Conservation (phyloP, 2,797 vertebrate genomes). For the Acanthiza pusilla region DNA sequence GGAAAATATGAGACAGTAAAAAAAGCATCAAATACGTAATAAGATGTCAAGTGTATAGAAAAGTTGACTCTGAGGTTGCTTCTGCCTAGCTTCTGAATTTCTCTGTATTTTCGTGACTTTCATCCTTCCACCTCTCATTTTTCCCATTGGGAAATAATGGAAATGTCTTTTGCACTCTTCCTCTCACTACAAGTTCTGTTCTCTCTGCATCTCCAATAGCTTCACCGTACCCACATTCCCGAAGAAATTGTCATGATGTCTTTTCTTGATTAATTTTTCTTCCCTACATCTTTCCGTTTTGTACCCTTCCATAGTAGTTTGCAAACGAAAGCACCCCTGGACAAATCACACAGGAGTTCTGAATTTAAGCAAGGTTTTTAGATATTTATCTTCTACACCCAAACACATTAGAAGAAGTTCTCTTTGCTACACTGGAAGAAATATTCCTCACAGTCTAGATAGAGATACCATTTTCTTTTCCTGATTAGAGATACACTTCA, state of each 20-base stretch:
- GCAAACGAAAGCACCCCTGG: neutral
- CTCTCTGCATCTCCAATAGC: neutral
- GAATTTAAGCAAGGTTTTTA: neutral
- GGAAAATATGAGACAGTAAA: conserved; percentile 17
- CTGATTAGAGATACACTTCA: neutral
- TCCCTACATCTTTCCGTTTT: neutral
- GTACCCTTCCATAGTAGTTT: neutral
- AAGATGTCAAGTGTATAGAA: neutral
- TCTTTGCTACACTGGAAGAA: neutral
- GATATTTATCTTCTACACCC: neutral
- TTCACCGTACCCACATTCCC: neutral
- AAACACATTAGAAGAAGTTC: neutral
- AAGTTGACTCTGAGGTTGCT: neutral
- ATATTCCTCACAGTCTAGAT: neutral
- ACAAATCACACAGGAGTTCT: neutral
- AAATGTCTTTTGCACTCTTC: neutral
- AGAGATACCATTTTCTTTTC: neutral
- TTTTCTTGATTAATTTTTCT: neutral
- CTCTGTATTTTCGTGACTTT: neutral
- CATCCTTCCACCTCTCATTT: neutral
- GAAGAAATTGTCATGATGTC: neutral
- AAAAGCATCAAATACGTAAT: neutral
- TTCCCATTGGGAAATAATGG: neutral
- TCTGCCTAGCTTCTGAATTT: neutral
- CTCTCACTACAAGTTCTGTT: neutral